Evolutionary conservation across 2,888 invertebrate genomes (phyloP), one percentile per base, ranked within the genome.

Genomic region (Catocala sponsa): DNA sequence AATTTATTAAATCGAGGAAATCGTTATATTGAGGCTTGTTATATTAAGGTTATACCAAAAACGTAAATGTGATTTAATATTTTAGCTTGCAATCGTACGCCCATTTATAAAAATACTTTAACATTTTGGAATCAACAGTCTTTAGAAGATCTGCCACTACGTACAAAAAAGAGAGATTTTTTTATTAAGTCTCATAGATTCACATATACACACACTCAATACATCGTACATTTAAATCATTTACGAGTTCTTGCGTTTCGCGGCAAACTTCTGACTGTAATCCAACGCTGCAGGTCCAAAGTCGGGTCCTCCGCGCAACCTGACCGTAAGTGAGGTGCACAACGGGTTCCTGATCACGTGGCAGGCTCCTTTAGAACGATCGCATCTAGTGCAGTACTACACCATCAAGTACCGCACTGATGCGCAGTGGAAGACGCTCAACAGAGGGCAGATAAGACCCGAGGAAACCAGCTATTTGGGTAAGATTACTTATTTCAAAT

Each of bases 391-490:
- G 76, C 97, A 97, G 91, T 97, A 97, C 95, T 98, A 98, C 94
- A 97, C 97, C 73, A 98, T 98, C 91, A 98, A 98, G 94, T 98
- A 98, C 94, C 97, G 97, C 86, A 98, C 98, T 53, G 98, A 98
- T 89, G 97, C 98, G 71, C 96, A 97, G 82, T 98, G 98, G 98
- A 98, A 98, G 91, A 97, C 97, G 58, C 95, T 98, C 81, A 98
- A 98, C 92, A 97, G 98, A 80, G 98, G 97, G 67, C 97, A 97
- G 90, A 98, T 98, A 84, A 96, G 98, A 74, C 97, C 98, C 11
- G 98, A 98, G 92, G 98, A 98, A 92, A 98, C 98, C 78, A 97
- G 97, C 87, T 98, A 97, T 94, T 95, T 98, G 85, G 97, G 97
- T 97, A 91, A 79, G 59, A 9, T 1, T 25, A 25, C 25, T 12